Evolutionary conservation across 2,113 vertebrate genomes (phyloP).

Genomic region (Rhombomys opimus): DNA sequence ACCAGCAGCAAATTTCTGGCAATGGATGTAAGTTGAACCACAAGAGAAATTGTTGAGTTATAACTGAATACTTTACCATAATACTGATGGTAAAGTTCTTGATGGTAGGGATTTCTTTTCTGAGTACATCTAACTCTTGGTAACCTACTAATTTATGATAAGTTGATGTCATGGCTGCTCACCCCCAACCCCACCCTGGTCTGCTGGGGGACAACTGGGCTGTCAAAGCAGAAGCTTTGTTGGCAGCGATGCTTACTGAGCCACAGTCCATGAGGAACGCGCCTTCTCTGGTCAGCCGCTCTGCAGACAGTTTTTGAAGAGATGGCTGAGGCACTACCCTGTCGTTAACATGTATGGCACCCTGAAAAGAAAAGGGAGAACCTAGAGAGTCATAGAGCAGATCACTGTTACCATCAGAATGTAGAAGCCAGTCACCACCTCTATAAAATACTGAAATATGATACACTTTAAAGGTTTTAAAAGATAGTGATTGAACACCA

Average conservation of each 20-base stretch:
- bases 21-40: background rate
- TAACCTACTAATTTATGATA: background rate
- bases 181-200: background rate
- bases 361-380: conserved; percentile 85
- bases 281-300: conserved; percentile 94
- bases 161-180: background rate
- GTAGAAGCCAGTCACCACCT: background rate
- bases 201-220: background rate
- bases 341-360: conserved; percentile 94
- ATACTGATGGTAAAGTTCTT: background rate
- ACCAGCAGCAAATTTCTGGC: background rate
- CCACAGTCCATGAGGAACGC: conserved; percentile 98
- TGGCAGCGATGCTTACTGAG: conserved; percentile 87
- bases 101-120: conserved; percentile 4
- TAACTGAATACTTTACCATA: conserved; percentile 37
- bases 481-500: background rate
- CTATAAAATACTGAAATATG: background rate
- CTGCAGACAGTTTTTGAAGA: conserved; percentile 94
- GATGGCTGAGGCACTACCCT: conserved; percentile 94
- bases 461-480: background rate
- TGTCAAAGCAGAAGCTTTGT: background rate
- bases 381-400: background rate
- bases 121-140: background rate
- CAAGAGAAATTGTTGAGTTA: background rate
- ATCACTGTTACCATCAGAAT: background rate